Conservation (phyloP, 2,113 vertebrate species). For the Xiphias gladius region DNA sequence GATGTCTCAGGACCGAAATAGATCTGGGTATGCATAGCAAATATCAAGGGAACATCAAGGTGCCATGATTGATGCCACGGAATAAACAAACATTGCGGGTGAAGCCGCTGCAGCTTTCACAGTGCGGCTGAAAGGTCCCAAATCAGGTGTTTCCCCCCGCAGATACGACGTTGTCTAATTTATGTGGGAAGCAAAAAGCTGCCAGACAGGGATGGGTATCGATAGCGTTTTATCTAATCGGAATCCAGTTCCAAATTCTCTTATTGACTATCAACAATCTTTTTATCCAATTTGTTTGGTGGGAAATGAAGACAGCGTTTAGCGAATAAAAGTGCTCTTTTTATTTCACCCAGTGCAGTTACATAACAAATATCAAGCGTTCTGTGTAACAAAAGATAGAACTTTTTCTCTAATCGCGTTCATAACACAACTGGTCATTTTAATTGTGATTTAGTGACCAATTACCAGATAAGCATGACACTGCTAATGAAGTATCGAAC, state of each 20-base stretch:
- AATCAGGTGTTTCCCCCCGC: slow-evolving; percentile 30
- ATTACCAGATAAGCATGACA: slow-evolving; percentile 3
- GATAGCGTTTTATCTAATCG: too few species aligned
- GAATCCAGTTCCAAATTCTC: too few species aligned
- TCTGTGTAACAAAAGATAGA: neutral
- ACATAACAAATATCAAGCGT: too few species aligned
- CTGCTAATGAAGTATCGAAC: neutral
- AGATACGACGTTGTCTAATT: slow-evolving; percentile 9
- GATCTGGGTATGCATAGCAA: slow-evolving; percentile 67
- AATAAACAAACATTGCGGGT: slow-evolving; percentile 60
- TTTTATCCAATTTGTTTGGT: neutral
- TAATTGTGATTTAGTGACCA: neutral
- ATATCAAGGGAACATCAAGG: slow-evolving; percentile 77
- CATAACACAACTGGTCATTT: neutral
- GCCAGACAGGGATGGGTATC: neutral
- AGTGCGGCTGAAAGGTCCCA: slow-evolving; percentile 1
- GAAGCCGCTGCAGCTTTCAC: slow-evolving; percentile 31
- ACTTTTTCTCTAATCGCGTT: neutral
- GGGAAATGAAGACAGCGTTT: too few species aligned
- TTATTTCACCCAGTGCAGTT: too few species aligned
- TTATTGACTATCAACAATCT: too few species aligned
- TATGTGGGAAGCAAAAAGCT: neutral
- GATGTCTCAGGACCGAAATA: slow-evolving; percentile 75
- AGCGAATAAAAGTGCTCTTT: too few species aligned
- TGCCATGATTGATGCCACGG: slow-evolving; percentile 43